These are phyloP conservation scores for Chaunax sp. DNA, from an alignment of 2,797 vertebrate genomes.

Conservation along the genomic window DNA sequence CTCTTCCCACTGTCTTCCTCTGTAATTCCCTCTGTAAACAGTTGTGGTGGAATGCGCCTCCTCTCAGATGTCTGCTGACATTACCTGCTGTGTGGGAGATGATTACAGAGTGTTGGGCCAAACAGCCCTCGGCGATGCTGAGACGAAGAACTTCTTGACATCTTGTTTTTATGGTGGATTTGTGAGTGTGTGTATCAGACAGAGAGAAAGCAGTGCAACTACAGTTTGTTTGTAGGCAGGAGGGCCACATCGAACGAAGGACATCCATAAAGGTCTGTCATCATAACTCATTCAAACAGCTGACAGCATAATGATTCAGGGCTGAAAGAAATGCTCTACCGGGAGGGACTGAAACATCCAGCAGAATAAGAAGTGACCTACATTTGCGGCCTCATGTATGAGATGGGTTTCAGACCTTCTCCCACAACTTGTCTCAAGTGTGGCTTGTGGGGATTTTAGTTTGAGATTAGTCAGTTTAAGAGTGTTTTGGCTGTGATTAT, in stretches of 20 bases:
- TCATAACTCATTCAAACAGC: constrained; percentile 59
- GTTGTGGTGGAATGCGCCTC: constrained; percentile 72
- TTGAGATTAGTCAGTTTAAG: constrained; percentile 70
- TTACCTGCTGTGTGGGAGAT: constrained; percentile 80
- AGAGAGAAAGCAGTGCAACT: constrained; percentile 5
- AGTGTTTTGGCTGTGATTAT: constrained; percentile 64
- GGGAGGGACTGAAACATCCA: constrained; percentile 34
- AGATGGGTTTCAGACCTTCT: constrained; percentile 46
- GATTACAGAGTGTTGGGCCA: constrained; percentile 73
- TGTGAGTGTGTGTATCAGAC: constrained; percentile 37
- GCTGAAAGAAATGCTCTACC: constrained; percentile 22
- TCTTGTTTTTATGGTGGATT: constrained; percentile 66
- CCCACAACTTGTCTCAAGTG: constrained; percentile 49
- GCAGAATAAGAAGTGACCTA: constrained; percentile 47
- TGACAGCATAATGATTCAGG: constrained; percentile 47
- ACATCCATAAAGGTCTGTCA: constrained; percentile 44
- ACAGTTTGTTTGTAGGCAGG: constrained; percentile 11
- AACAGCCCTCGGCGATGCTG: constrained; percentile 65
- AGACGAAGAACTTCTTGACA: constrained; percentile 66
- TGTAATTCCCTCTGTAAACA: constrained; percentile 82
- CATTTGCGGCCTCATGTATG: constrained; percentile 33
- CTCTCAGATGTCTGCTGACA: constrained; percentile 74
- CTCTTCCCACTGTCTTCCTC: constrained; percentile 72
- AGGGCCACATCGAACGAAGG: constrained; percentile 18
- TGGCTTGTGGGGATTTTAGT: constrained; percentile 67